Evolutionary conservation across 2,888 invertebrate species (phyloP).

Genomic region (Tetragonisca angustula): DNA sequence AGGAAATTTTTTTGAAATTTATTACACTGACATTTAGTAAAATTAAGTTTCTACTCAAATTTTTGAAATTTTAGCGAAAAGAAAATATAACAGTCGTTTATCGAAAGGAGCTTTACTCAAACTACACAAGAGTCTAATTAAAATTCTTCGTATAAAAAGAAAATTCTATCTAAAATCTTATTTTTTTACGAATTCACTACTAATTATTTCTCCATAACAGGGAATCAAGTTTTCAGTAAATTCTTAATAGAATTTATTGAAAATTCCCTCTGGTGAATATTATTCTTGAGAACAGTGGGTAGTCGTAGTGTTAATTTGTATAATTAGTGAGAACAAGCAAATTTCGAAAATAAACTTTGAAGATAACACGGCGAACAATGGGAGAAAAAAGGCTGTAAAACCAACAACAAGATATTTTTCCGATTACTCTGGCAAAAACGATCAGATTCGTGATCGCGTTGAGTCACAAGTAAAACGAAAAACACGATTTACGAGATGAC

Average conservation of each 20-base stretch:
- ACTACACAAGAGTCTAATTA: too few relatives aligned
- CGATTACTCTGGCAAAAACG: not conserved
- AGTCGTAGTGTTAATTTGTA: not conserved
- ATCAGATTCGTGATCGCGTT: not conserved
- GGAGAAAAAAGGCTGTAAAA: not conserved
- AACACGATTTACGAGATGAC: constrained; percentile 8
- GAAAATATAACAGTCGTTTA: not conserved
- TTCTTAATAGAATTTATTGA: too few relatives aligned
- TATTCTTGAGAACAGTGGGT: not conserved
- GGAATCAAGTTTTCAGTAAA: too few relatives aligned
- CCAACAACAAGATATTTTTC: not conserved
- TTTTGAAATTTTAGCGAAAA: not conserved
- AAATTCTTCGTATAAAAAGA: too few relatives aligned
- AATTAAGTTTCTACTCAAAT: not conserved
- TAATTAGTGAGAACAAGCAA: not conserved
- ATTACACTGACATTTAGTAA: not conserved
- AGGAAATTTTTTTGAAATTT: not conserved
- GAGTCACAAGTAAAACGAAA: constrained; percentile 6
- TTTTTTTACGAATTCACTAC: too few relatives aligned
- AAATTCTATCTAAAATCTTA: too few relatives aligned
- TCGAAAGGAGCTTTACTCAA: too few relatives aligned
- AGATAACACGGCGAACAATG: not conserved
- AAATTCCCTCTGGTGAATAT: too few relatives aligned
- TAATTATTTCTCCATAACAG: too few relatives aligned
- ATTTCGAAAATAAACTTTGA: not conserved